Evolutionary conservation across 53 echinoderm and acorn worm species (phyloP), one percentile per base, ranked within the genome.

Genomic region (Temnopleurus reevesii): DNA sequence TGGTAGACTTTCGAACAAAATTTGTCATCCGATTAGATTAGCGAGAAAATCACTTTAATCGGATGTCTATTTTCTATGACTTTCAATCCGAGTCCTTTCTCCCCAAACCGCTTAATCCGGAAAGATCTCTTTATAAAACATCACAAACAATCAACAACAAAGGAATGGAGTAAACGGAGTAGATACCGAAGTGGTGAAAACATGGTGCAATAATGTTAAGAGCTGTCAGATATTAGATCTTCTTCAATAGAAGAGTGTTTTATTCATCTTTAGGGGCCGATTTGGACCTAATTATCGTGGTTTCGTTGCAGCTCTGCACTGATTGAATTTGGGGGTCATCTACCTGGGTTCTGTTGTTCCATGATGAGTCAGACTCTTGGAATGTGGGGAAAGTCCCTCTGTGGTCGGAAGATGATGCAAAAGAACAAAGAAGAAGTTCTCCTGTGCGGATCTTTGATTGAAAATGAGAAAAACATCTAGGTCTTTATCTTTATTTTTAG

Each of bases 11-110:
- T 71, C 35, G 4, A 71, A 30, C 71, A 19, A 27, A 71, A 71
- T 71, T 71, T 71, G 71, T 71, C 21, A 71, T 71, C 71, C 38
- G 71, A 71, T 71, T 71, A 71, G 71, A 71, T 71, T 41, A 41
- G n/a, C 5, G n/a, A 41, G 5, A 21, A 41, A 71, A 71, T 71
- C 41, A 21, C 41, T 41, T n/a, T 71, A 71, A 71, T 71, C 71
- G 71, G 71, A 71, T 71, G 71, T 41, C 2, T 71, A n/a, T 71
- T 71, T n/a, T 71, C 71, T 71, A 21, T 71, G 21, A 71, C 43
- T 23, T n/a, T 41, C 71, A 71, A 63, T 63, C 5, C 34, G 18
- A 17, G 34, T 34, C 63, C 18, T 4, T 34, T 63, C 18, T 17
- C 31, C 31, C 33, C 24, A n/a, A 71, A 71, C 71, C 71, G 41